Evolutionary conservation across 2,113 vertebrate species (phyloP).

Genomic region (Callospermophilus lateralis): DNA sequence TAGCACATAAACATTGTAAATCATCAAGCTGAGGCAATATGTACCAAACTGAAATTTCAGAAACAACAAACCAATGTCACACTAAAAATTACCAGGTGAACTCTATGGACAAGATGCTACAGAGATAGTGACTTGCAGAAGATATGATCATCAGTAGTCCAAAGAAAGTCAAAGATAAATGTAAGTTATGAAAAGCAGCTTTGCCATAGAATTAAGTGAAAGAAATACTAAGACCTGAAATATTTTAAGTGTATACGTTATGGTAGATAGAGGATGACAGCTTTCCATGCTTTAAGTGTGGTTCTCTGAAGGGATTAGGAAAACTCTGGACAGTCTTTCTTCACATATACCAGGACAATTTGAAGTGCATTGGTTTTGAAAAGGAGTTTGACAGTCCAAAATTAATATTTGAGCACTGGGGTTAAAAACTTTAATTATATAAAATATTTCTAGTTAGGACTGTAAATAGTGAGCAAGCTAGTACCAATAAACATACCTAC

Average conservation of each 20-base stretch:
- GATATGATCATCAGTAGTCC: not conserved
- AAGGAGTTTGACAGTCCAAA: not conserved
- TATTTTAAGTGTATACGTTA: not conserved
- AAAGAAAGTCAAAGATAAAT: not conserved
- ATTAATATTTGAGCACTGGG: not conserved
- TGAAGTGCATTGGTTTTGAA: not conserved
- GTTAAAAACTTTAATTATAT: not conserved
- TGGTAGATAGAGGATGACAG: not conserved
- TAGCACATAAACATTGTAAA: not conserved
- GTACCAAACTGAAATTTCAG: not conserved
- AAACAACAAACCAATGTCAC: not conserved
- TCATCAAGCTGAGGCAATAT: not conserved
- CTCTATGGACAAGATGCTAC: not conserved
- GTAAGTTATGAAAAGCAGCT: not conserved
- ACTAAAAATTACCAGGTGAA: not conserved
- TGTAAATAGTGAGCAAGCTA: not conserved
- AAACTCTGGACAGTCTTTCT: not conserved
- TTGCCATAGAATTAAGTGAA: constrained; percentile 4
- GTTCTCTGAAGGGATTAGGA: constrained; percentile 2
- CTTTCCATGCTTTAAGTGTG: not conserved
- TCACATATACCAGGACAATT: not conserved
- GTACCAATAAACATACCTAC: not conserved
- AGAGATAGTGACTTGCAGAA: not conserved
- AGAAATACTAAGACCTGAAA: constrained; percentile 33
- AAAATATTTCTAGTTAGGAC: not conserved